Evolutionary conservation across 2,797 vertebrate species (phyloP).

Genomic region (Adrianichthys oophorus): DNA sequence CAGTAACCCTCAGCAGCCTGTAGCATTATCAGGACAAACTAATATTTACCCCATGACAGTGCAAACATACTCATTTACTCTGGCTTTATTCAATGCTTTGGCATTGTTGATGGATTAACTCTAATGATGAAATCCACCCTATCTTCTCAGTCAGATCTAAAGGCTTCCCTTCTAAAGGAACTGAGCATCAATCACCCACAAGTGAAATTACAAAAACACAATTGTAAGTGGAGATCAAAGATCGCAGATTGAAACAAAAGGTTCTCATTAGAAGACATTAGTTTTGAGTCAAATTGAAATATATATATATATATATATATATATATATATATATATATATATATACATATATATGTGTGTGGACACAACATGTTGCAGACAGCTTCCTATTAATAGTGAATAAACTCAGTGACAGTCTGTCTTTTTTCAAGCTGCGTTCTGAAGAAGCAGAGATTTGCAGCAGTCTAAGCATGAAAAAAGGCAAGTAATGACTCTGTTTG

Average conservation of each 20-base stretch:
- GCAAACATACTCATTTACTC: slow-evolving; percentile 70
- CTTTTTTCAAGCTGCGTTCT: slow-evolving; percentile 58
- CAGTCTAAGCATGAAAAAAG: slow-evolving; percentile 80
- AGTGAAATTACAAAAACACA: slow-evolving; percentile 41
- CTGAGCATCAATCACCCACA: slow-evolving; percentile 43
- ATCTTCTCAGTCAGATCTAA: slow-evolving; percentile 57
- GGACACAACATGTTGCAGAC: slow-evolving; percentile 26
- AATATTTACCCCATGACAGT: slow-evolving; percentile 75
- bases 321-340: background rate
- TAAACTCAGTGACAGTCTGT: slow-evolving; percentile 63
- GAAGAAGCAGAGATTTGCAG: slow-evolving; percentile 74
- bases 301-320: background rate
- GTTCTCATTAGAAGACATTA: background rate
- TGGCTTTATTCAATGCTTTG: slow-evolving; percentile 58
- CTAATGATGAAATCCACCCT: slow-evolving; percentile 66
- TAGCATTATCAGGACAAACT: slow-evolving; percentile 76
- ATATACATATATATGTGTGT: no score
- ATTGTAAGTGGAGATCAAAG: slow-evolving; percentile 8
- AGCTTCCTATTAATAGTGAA: slow-evolving; percentile 56
- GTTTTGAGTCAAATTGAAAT: slow-evolving; percentile 16
- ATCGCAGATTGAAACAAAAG: slow-evolving; percentile 1
- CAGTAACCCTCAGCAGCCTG: slow-evolving; percentile 63
- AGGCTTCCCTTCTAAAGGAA: slow-evolving; percentile 41
- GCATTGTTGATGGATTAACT: slow-evolving; percentile 76
- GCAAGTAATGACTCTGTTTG: slow-evolving; percentile 77